Base-by-base conservation (phyloP, 2,888 invertebrate genomes). In the Lycia hirtaria region DNA sequence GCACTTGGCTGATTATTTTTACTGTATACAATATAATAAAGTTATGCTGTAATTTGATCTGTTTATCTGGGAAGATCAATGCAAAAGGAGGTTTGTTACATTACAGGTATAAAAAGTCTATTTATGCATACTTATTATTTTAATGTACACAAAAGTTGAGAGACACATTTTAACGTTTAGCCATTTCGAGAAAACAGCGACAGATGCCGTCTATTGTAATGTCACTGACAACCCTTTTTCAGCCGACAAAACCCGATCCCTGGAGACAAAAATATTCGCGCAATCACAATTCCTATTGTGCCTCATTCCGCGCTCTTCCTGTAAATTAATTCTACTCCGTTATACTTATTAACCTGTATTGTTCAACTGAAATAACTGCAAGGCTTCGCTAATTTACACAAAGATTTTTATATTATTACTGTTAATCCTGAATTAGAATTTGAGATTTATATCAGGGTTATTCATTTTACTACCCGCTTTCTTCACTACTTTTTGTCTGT, bases 381-480 rank as follows among this genome's bases (percentile, higher is more conserved):
- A 22, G 5, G 14, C 45, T 45, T 15, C n/a, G 15, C 14, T 38
- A 53, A 53, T 45, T 53, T 44, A 41, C 45, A 45, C 35, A 43
- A 51, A 17, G 20, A 14, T 37, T 37, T n/a, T 44, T 5, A 20
- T 30, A 41, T 35, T 37, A 30, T 37, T 38, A 24, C 32, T 1
- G n/a, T 38, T 24, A 30, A 28, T 40, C 40, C 2, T 14, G 24
- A 20, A 45, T 44, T 30, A 53, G 12, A 14, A 48, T 15, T 40
- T 44, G 10, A 7, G n/a, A 50, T 40, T 26, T 26, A 26, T 35
- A 12, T 43, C 12, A 38, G 9, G 19, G 52, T 60, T 64, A 68
- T 74, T 75, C 48, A 50, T 64, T 71, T 76, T 81, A 50, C 71
- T 67, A 35, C 70, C 72, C 30, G 74, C 60, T 60, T 71, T 78